Evolutionary conservation across 2,888 invertebrate species (phyloP).

Genomic region (Cylloceria caligata): DNA sequence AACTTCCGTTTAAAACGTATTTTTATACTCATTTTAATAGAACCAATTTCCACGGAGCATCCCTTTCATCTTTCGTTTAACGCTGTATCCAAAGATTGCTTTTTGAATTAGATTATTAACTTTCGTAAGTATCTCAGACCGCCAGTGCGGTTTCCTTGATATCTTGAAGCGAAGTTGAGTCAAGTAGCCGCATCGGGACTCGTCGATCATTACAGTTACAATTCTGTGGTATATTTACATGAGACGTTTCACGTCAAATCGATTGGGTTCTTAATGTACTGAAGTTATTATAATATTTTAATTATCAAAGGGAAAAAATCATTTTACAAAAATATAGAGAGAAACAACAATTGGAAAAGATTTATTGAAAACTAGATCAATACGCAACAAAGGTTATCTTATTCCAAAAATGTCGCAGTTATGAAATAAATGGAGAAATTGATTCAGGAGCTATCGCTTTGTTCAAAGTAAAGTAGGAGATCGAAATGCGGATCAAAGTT

Average conservation of each 20-base stretch:
- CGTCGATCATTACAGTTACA: conserved; percentile 4
- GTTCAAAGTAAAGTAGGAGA: too few relatives aligned
- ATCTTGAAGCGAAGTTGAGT: conserved; percentile 19
- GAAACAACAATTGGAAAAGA: too few relatives aligned
- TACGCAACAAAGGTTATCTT: too few relatives aligned
- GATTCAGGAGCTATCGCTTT: too few relatives aligned
- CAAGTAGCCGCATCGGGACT: conserved; percentile 37
- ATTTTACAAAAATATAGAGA: not conserved
- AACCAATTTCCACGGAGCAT: conserved; percentile 5
- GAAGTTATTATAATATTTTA: not conserved
- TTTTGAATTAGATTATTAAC: conserved; percentile 41
- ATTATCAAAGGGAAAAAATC: not conserved
- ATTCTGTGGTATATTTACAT: not conserved
- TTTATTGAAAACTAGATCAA: too few relatives aligned
- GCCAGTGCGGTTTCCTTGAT: conserved; percentile 18
- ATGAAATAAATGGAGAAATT: too few relatives aligned
- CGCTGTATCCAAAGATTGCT: conserved; percentile 25
- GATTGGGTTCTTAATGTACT: not conserved
- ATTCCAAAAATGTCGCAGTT: too few relatives aligned
- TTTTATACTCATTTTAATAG: not conserved
- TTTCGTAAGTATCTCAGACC: conserved; percentile 35
- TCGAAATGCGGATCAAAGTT: too few relatives aligned
- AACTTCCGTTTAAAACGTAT: not conserved
- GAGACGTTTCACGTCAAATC: not conserved
- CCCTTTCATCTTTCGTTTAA: conserved; percentile 36